These are phyloP conservation scores for Tyrannus savana DNA, from an alignment of 2,113 vertebrate genomes.

Conservation along the genomic window DNA sequence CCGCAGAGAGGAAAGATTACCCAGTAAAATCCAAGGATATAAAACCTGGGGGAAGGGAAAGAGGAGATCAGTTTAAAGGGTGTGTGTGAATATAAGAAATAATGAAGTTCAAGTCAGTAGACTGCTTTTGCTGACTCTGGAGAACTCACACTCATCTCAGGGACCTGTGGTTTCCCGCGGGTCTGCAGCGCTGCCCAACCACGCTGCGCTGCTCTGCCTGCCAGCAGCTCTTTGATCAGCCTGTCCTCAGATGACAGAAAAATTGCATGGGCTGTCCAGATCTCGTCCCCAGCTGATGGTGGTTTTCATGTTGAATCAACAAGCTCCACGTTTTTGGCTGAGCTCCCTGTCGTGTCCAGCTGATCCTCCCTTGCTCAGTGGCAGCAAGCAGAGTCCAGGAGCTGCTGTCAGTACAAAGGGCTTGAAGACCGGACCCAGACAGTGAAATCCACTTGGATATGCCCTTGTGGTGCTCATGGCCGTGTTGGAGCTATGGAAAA, in stretches of 20 bases:
- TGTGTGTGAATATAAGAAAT: background rate
- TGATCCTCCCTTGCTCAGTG: background rate
- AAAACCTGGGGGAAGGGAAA: background rate
- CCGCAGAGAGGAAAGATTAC: background rate
- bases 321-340: background rate
- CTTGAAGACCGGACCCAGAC: background rate
- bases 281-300: background rate
- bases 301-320: background rate
- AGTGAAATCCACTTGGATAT: background rate
- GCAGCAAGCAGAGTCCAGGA: fast-evolving
- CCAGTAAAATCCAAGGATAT: background rate
- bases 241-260: background rate
- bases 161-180: background rate
- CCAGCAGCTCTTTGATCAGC: background rate
- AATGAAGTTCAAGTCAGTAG: background rate
- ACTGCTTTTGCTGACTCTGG: background rate
- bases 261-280: background rate
- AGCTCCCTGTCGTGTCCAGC: fast-evolving
- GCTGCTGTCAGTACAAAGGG: background rate
- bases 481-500: background rate
- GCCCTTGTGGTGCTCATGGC: too few species aligned
- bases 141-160: background rate
- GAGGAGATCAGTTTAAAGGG: background rate
- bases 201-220: fast-evolving
- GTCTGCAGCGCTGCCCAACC: background rate